phyloP scores from a whole-genome alignment of 2,113 vertebrate species.

The Peucedramus taeniatus region DNA sequence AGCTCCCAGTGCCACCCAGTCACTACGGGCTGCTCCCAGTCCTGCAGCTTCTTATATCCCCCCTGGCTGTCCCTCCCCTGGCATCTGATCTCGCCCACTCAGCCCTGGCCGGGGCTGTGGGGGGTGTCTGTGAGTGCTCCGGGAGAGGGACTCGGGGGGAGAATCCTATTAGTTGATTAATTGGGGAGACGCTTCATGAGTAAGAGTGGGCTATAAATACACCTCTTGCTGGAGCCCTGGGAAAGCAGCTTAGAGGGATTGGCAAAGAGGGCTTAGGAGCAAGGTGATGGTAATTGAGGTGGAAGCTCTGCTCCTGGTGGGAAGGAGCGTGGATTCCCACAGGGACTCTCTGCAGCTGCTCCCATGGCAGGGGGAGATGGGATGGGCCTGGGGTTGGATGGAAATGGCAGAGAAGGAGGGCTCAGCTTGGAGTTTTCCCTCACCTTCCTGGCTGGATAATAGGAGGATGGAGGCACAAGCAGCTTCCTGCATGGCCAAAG shows the following conservation, averaged over 20 bases:
- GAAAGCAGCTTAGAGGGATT: constrained; percentile 57
- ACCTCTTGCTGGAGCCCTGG: background rate
- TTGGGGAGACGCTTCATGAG: background rate
- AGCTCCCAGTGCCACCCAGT: background rate
- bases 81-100: background rate
- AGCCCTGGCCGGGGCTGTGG: background rate
- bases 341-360: background rate
- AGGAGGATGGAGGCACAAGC: background rate
- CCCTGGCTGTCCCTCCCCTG: background rate
- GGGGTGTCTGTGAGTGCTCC: background rate
- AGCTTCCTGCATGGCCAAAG: rapidly evolving
- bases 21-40: background rate
- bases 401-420: background rate
- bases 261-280: constrained; percentile 30
- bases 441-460: background rate
- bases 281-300: constrained; percentile 44
- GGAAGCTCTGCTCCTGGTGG: background rate
- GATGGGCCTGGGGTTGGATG: background rate
- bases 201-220: constrained; percentile 59
- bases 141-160: background rate
- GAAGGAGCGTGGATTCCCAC: background rate
- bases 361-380: background rate
- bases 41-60: constrained; percentile 51
- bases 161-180: constrained; percentile 68
- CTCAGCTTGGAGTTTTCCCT: background rate